Evolutionary conservation across 2,888 invertebrate genomes (phyloP), one percentile per base, ranked within the genome.

Genomic region (Cactoblastis cactorum): DNA sequence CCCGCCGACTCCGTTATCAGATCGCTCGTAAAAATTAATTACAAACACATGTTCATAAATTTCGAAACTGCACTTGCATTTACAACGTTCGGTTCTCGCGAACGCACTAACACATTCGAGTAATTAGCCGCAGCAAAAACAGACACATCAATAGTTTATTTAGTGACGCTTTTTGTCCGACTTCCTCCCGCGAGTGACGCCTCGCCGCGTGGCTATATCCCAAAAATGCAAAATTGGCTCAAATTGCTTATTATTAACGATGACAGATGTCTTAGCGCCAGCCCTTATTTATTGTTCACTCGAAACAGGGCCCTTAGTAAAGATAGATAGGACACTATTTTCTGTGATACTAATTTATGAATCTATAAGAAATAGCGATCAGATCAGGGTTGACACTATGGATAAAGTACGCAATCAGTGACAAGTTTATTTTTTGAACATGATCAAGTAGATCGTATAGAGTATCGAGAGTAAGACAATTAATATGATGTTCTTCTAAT

Each of bases 161-260:
- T 82, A 79, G 79, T 82, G 76, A 71, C 63, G 69, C 75, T 87
- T 87, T 88, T 88, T 88, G 74, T 80, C 71, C 67, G 61, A 80
- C 84, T 85, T 88, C 88, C 88, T 86, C 69, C 69, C 66, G 73
- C 74, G 77, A 79, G 74, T 55, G 83, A 83, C 80, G 85, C 84
- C 77, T 80, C 81, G 79, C 70, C 75, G 77, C 79, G 78, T 74
- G 70, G 65, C 63, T 72, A 70, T 77, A 86, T 87, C 86, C 80
- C 75, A 84, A 88, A 88, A 83, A 88, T 87, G 83, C 85, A 74
- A 81, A 87, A 87, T 87, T 87, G 84, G 69, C 83, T 86, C 84
- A 85, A 87, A 88, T 88, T 87, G 87, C 85, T 84, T 80, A 80
- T 86, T 88, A 84, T 87, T 86, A 88, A 87, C 84, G 84, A 88